Conservation (phyloP, 92 coral and sea anemone genomes). For the Nematostella vectensis region DNA sequence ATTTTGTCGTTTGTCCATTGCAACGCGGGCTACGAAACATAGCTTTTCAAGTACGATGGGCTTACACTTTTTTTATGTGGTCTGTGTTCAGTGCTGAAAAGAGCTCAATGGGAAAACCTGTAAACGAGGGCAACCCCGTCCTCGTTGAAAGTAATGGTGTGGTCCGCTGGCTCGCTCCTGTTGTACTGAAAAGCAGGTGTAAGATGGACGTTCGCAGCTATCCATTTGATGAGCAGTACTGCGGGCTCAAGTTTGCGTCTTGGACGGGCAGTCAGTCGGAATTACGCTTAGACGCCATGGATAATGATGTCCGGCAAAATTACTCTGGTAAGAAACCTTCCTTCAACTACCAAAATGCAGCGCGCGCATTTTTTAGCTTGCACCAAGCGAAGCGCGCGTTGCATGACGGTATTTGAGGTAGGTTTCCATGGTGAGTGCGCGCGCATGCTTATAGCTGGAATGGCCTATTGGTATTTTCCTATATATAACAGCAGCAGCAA, state of each 20-base stretch:
- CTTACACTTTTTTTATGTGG: too few relatives aligned
- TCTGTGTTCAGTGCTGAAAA: slow-evolving; percentile 79
- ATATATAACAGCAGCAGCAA: neutral
- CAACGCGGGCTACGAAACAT: too few relatives aligned
- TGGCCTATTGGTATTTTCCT: too few relatives aligned
- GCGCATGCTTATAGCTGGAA: too few relatives aligned
- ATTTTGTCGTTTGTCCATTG: too few relatives aligned
- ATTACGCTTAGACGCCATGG: slow-evolving; percentile 35
- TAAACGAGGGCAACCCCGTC: slow-evolving; percentile 60
- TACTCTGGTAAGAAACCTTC: slow-evolving; percentile 74
- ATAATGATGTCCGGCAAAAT: slow-evolving; percentile 48
- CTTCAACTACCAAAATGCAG: too few relatives aligned
- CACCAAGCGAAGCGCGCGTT: too few relatives aligned
- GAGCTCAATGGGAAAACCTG: slow-evolving; percentile 68
- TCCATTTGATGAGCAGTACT: slow-evolving; percentile 92
- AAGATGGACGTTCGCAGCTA: slow-evolving; percentile 77
- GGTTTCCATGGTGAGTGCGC: too few relatives aligned
- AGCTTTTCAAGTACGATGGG: too few relatives aligned
- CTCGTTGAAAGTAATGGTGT: slow-evolving; percentile 62
- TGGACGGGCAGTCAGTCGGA: slow-evolving; percentile 65
- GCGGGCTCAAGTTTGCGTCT: slow-evolving; percentile 76
- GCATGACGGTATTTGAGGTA: too few relatives aligned
- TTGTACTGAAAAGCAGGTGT: slow-evolving; percentile 77
- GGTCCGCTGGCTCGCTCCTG: slow-evolving; percentile 89
- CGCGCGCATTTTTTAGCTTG: too few relatives aligned